Evolutionary conservation across 2,888 invertebrate species (phyloP).

Genomic region (Platycheirus rosarum): DNA sequence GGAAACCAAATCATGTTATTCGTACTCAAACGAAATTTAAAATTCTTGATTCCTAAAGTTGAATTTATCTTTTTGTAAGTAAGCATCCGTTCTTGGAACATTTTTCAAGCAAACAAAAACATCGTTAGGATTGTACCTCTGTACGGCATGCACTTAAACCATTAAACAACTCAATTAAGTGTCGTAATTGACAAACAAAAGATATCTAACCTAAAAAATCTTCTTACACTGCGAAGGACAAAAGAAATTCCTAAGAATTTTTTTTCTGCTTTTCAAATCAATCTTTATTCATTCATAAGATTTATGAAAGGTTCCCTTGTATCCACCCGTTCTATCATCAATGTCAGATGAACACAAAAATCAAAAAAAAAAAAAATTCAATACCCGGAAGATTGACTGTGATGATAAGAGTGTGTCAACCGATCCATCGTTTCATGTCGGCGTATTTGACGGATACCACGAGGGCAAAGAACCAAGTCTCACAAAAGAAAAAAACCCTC

Average conservation of each 20-base stretch:
- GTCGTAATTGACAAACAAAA: constrained; percentile 2
- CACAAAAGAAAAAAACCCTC: constrained; percentile 12
- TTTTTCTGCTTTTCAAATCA: no score
- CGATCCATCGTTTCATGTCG: constrained; percentile 51
- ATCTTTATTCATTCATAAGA: constrained; percentile 58
- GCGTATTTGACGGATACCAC: constrained; percentile 58
- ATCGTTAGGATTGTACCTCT: no score
- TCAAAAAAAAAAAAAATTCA: constrained; percentile 51
- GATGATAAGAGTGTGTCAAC: constrained; percentile 66
- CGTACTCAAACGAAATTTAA: no score
- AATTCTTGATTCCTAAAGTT: no score
- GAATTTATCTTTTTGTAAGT: no score
- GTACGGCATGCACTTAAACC: no score
- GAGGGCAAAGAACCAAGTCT: constrained; percentile 27
- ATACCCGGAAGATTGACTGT: constrained; percentile 64
- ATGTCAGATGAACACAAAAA: constrained; percentile 33
- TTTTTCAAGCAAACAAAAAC: no score
- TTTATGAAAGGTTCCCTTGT: constrained; percentile 53
- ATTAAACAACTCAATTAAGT: background rate
- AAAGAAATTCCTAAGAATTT: constrained; percentile 18
- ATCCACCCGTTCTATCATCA: constrained; percentile 21
- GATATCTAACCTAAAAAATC: background rate
- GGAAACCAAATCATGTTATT: no score
- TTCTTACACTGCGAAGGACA: background rate
- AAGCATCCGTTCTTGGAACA: no score